phyloP scores from a whole-genome alignment of 2,888 invertebrate species.

The Erpobdella octoculata region DNA sequence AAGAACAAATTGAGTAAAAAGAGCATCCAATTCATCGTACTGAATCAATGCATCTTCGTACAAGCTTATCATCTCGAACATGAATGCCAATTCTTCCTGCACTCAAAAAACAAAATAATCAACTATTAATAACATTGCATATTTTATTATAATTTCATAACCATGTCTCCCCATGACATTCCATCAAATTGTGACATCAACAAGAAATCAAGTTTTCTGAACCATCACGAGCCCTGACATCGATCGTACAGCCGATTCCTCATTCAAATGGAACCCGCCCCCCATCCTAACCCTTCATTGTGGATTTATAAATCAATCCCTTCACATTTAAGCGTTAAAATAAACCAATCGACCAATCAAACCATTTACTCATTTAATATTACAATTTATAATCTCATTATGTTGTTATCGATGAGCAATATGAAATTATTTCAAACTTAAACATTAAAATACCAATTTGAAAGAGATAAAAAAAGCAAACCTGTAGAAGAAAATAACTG shows the following conservation, averaged over 20 bases:
- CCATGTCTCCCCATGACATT: too few relatives aligned
- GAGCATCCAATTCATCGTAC: conserved; percentile 90
- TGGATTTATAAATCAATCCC: too few relatives aligned
- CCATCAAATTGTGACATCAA: too few relatives aligned
- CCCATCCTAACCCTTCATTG: too few relatives aligned
- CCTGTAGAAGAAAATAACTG: conserved; percentile 84
- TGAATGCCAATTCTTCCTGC: conserved; percentile 87
- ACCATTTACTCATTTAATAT: background rate
- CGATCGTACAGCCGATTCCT: too few relatives aligned
- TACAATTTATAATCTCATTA: background rate
- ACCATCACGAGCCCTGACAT: too few relatives aligned
- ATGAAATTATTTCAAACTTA: background rate
- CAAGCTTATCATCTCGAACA: conserved; percentile 83
- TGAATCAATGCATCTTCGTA: conserved; percentile 89
- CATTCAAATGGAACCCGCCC: too few relatives aligned
- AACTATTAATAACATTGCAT: background rate
- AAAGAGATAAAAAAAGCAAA: conserved; percentile 43
- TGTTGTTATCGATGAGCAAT: background rate
- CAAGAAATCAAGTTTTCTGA: too few relatives aligned
- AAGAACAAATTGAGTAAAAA: conserved; percentile 89
- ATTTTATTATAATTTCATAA: too few relatives aligned
- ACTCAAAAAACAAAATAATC: background rate
- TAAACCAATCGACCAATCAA: too few relatives aligned
- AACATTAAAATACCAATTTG: background rate
- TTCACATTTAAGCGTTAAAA: too few relatives aligned